Conservation (phyloP, 2,888 invertebrate genomes). For the Agonopterix subpropinquella region DNA sequence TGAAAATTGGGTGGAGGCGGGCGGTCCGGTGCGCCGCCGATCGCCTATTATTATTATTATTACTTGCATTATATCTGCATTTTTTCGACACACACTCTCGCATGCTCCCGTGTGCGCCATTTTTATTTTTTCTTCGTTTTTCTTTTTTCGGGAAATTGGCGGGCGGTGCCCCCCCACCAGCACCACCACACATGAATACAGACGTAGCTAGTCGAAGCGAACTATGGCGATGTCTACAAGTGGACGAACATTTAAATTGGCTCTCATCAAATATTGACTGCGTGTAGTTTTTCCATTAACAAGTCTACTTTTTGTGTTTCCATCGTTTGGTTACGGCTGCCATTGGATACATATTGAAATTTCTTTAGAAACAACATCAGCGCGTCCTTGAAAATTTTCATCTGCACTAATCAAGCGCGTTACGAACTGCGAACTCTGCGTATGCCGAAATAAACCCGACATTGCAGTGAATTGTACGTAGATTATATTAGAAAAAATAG, state of each 20-base stretch:
- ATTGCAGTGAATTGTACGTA: no score
- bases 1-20: constrained; percentile 69
- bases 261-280: constrained; percentile 75
- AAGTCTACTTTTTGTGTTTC: constrained; percentile 54
- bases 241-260: constrained; percentile 74
- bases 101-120: constrained; percentile 44
- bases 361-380: no score
- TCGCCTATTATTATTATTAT: constrained; percentile 74
- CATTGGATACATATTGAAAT: constrained; percentile 45
- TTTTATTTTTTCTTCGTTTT: constrained; percentile 67
- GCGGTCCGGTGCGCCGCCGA: constrained; percentile 52
- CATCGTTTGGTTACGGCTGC: constrained; percentile 33
- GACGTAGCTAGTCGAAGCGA: constrained; percentile 41
- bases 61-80: constrained; percentile 74
- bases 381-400: no score
- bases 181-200: constrained; percentile 40
- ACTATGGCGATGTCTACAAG: constrained; percentile 74
- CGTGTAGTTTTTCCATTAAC: constrained; percentile 73
- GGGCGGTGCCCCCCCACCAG: constrained; percentile 44
- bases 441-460: no score
- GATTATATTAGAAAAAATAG: no score
- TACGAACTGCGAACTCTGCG: no score
- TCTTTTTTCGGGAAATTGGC: constrained; percentile 62
- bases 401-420: no score
- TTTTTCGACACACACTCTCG: constrained; percentile 67